Evolutionary conservation across 2,113 vertebrate species (phyloP).

Genomic region (Cyanoderma ruficeps): DNA sequence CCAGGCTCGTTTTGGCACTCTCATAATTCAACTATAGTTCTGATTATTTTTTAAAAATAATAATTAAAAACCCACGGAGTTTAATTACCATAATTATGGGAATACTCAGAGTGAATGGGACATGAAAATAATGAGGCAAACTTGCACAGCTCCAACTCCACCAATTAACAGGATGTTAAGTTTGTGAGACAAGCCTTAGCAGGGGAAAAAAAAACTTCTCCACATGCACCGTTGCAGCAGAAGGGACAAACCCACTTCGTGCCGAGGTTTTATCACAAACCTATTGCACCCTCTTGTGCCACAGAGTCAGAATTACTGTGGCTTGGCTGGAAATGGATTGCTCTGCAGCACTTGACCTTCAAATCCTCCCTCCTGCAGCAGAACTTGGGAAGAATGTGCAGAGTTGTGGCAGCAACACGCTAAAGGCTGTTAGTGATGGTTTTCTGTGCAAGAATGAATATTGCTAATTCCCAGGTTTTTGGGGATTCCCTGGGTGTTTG

Average conservation of each 20-base stretch:
- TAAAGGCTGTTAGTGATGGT: not conserved
- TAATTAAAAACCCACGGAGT: conserved; percentile 43
- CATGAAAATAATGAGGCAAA: conserved; percentile 46
- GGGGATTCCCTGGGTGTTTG: not conserved
- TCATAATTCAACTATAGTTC: conserved; percentile 39
- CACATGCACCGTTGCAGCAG: not conserved
- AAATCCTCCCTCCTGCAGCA: not conserved
- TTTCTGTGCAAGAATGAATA: too few species aligned
- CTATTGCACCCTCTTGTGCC: conserved; percentile 61
- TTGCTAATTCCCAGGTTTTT: not conserved
- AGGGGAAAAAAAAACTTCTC: not conserved
- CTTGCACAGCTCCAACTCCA: not conserved
- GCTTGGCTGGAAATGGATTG: not conserved
- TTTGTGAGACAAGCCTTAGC: not conserved
- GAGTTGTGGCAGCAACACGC: fast-evolving
- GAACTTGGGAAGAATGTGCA: not conserved
- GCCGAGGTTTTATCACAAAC: conserved; percentile 14
- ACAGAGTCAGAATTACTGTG: conserved; percentile 1
- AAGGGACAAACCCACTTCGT: not conserved
- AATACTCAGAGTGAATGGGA: conserved; percentile 42
- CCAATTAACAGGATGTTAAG: conserved; percentile 8
- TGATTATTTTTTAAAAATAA: conserved; percentile 38
- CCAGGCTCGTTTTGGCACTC: conserved; percentile 57
- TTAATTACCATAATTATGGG: conserved; percentile 51
- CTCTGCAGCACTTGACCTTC: conserved; percentile 53